Conservation (phyloP, 1,140 invertebrate species). For the Penaeus indicus region DNA sequence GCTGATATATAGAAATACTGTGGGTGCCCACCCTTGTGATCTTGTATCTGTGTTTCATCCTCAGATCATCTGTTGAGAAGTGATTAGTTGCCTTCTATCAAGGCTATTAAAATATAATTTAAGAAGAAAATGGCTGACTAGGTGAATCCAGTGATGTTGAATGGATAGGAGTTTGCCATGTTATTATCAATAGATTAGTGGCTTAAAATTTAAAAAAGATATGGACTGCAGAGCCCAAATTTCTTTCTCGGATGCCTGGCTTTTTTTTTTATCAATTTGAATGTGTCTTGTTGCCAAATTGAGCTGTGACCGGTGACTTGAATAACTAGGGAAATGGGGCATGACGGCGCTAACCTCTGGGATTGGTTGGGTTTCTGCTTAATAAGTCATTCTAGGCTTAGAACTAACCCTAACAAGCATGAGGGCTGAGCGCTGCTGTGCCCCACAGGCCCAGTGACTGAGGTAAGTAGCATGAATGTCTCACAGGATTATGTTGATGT, state of each 20-base stretch:
- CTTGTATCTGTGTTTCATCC: conserved; percentile 56
- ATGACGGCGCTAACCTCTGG: conserved; percentile 20
- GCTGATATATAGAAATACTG: conserved; percentile 47
- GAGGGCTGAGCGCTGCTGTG: conserved; percentile 44
- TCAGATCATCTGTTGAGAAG: conserved; percentile 56
- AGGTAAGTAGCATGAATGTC: conserved; percentile 33
- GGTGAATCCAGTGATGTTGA: conserved; percentile 48
- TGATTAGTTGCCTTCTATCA: conserved; percentile 40
- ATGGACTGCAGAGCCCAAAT: conserved; percentile 52
- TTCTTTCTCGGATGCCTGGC: conserved; percentile 52
- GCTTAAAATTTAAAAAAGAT: conserved; percentile 52
- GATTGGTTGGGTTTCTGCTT: conserved; percentile 39
- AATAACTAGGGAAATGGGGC: conserved; percentile 41
- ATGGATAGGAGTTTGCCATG: conserved; percentile 58
- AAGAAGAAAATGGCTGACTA: conserved; percentile 43
- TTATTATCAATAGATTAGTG: conserved; percentile 62
- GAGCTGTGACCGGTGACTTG: conserved; percentile 55
- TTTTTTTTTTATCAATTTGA: conserved; percentile 48
- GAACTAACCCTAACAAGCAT: conserved; percentile 13
- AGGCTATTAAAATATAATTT: conserved; percentile 55
- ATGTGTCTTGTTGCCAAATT: conserved; percentile 54
- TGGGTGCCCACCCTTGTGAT: conserved; percentile 56
- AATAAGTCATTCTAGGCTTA: conserved; percentile 17
- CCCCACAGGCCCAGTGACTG: conserved; percentile 22
- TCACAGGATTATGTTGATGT: conserved; percentile 55